These are phyloP conservation scores for Ridgeia piscesae DNA, from an alignment of 1,140 invertebrate species.

Conservation along the genomic window DNA sequence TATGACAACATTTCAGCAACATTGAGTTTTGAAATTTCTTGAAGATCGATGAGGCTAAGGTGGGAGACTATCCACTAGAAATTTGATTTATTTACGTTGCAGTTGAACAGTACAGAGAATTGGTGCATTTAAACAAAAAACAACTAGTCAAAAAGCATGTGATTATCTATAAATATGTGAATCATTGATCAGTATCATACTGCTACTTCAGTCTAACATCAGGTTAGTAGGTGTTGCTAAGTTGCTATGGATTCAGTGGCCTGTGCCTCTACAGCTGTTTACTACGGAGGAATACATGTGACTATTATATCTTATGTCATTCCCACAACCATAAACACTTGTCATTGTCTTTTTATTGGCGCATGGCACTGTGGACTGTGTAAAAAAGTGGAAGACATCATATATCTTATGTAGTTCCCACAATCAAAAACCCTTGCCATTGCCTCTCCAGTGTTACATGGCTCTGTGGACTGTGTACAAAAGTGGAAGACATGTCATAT, in stretches of 20 bases:
- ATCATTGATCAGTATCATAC: neutral
- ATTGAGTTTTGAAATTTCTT: too few relatives aligned
- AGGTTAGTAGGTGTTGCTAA: neutral
- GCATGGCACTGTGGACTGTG: constrained; percentile 86
- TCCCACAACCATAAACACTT: too few relatives aligned
- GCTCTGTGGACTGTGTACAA: constrained; percentile 84
- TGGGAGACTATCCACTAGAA: too few relatives aligned
- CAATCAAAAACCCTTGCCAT: neutral
- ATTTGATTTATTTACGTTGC: too few relatives aligned
- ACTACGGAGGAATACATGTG: too few relatives aligned
- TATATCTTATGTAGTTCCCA: neutral
- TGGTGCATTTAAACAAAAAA: too few relatives aligned
- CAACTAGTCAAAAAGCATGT: too few relatives aligned
- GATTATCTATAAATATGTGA: neutral
- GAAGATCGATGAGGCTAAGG: too few relatives aligned
- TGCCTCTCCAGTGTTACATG: constrained; percentile 73
- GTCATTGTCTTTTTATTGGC: constrained; percentile 64
- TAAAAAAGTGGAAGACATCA: constrained; percentile 64
- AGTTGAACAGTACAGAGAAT: too few relatives aligned
- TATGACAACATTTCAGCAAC: too few relatives aligned
- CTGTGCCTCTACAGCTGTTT: neutral
- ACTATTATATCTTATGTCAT: neutral
- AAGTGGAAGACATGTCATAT: constrained; percentile 35
- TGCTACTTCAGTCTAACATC: neutral
- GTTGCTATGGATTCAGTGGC: neutral